Evolutionary conservation across 2,888 invertebrate genomes (phyloP).

Genomic region (Dolomedes plantarius): DNA sequence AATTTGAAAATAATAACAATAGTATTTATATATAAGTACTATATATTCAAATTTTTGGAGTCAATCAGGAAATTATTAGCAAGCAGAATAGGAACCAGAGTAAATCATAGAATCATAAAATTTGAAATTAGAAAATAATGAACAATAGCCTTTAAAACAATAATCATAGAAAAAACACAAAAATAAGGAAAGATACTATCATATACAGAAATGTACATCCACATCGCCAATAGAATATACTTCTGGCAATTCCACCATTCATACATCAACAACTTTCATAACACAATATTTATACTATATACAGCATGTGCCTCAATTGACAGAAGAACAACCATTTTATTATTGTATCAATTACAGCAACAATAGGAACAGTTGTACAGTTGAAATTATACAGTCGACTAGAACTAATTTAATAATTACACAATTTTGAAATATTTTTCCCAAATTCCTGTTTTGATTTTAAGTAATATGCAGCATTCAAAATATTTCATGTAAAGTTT

Average conservation of each 20-base stretch:
- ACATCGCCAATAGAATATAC: not conserved
- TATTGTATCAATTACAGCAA: constrained; percentile 24
- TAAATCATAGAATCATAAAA: too few species aligned
- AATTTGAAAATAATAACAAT: too few species aligned
- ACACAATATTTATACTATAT: constrained; percentile 63
- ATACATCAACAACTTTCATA: constrained; percentile 48
- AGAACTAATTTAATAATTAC: not conserved
- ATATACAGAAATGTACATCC: not conserved
- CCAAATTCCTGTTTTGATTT: too few species aligned
- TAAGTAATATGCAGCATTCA: too few species aligned
- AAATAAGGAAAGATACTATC: not conserved
- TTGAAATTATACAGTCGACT: not conserved
- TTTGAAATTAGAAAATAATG: too few species aligned
- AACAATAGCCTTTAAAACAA: too few species aligned
- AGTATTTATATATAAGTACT: too few species aligned
- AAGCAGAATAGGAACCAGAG: too few species aligned
- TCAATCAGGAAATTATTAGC: too few species aligned
- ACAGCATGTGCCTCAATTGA: constrained; percentile 30
- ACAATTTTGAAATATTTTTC: too few species aligned
- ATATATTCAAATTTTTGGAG: too few species aligned
- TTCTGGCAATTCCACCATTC: not conserved
- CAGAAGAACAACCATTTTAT: not conserved
- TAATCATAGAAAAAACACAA: not conserved
- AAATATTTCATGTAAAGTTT: too few species aligned
- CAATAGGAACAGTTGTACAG: constrained; percentile 47